Evolutionary conservation across 1,140 invertebrate species (phyloP).

Genomic region (Ruditapes philippinarum): DNA sequence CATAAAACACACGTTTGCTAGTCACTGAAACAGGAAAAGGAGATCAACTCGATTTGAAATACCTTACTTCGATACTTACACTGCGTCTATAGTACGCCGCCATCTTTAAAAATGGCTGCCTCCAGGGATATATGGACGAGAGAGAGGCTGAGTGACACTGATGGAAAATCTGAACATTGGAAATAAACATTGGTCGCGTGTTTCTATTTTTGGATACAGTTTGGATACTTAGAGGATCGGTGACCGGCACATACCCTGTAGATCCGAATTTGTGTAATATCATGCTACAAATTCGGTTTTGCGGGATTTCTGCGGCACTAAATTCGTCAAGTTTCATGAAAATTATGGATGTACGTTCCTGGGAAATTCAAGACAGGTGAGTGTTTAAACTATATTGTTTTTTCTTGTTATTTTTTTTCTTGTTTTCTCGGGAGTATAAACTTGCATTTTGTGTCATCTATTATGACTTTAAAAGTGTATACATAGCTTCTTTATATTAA

Average conservation of each 20-base stretch:
- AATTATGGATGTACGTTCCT: background rate
- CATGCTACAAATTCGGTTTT: constrained; percentile 73
- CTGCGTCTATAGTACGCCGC: constrained; percentile 34
- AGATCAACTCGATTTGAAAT: background rate
- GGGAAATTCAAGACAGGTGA: background rate
- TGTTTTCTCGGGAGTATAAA: too few species aligned
- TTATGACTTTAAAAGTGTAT: too few species aligned
- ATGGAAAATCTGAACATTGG: background rate
- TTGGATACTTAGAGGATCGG: background rate
- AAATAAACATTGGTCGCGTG: background rate
- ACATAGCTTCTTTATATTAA: background rate
- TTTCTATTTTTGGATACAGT: background rate
- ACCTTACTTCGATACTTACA: background rate
- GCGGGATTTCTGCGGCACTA: constrained; percentile 70
- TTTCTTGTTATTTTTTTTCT: too few species aligned
- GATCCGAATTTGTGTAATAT: constrained; percentile 77
- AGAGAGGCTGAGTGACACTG: constrained; percentile 26
- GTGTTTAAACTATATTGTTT: background rate
- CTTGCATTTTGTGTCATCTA: too few species aligned
- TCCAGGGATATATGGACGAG: constrained; percentile 17
- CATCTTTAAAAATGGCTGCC: constrained; percentile 64
- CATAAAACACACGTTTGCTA: background rate
- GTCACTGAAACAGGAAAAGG: background rate
- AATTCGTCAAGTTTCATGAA: background rate
- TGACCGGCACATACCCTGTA: constrained; percentile 74